Percentiles rank a stretch among this genome's conserved stretches.
These are phyloP conservation scores for Ciconia stormi DNA, from an alignment of 2,113 vertebrate species.

Conservation along the genomic window DNA sequence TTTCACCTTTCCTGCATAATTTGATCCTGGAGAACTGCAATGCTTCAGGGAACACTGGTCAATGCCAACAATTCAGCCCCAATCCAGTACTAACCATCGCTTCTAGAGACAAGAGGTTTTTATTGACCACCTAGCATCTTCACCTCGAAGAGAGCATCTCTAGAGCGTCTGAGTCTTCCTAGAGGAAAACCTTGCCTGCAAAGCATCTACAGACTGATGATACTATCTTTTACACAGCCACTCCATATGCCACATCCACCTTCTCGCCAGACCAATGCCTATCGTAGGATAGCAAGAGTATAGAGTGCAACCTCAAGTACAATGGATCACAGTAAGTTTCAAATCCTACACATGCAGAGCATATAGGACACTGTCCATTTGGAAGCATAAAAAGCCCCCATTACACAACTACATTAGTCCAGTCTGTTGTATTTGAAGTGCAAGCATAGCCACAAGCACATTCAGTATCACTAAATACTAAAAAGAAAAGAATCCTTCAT, in stretches of 20 bases:
- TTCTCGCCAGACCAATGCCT: accelerated
- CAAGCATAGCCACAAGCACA: not conserved
- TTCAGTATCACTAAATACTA: not conserved
- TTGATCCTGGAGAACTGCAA: not conserved
- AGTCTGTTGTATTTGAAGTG: not conserved
- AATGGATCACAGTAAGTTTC: accelerated
- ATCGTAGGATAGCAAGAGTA: accelerated
- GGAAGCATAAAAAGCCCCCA: not conserved
- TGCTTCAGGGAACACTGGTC: not conserved
- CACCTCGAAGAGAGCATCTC: not conserved
- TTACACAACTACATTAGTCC: not conserved
- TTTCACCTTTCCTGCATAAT: not conserved
- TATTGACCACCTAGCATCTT: not conserved
- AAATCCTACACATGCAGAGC: not conserved
- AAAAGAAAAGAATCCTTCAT: not conserved
- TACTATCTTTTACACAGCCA: not conserved
- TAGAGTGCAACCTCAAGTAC: not conserved
- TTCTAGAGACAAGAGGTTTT: not conserved
- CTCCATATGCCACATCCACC: not conserved
- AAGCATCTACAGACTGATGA: not conserved
- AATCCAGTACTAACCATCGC: not conserved
- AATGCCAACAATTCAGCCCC: not conserved
- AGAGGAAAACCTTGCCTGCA: not conserved
- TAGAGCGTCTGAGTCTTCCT: not conserved
- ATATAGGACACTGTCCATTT: not conserved